Conservation (phyloP, 2,888 invertebrate species). For the Mythimna albipuncta region DNA sequence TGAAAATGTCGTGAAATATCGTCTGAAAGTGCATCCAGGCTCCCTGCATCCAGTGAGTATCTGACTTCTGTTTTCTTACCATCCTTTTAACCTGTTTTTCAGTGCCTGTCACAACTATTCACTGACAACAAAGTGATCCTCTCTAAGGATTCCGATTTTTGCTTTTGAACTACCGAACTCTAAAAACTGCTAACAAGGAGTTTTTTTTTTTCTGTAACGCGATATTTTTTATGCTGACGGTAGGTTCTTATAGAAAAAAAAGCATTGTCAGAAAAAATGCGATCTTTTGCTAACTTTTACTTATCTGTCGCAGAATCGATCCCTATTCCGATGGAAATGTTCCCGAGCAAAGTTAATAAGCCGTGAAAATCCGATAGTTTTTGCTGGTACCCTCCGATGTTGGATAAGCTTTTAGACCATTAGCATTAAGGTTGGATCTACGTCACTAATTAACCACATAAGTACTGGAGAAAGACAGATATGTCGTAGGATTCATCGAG, state of each 20-base stretch:
- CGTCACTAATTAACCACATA: constrained; percentile 12
- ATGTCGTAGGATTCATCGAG: neutral
- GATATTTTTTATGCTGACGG: too few species aligned
- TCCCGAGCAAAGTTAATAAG: constrained; percentile 9
- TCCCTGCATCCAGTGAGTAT: too few species aligned
- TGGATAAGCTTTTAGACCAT: constrained; percentile 20
- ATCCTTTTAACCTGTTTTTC: too few species aligned
- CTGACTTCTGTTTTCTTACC: too few species aligned
- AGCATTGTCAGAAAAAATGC: neutral
- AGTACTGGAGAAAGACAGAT: neutral
- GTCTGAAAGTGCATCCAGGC: too few species aligned
- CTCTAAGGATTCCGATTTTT: too few species aligned
- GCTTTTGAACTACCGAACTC: too few species aligned
- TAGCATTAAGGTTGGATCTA: neutral
- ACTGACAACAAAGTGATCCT: too few species aligned
- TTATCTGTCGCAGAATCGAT: constrained; percentile 8
- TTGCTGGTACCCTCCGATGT: constrained; percentile 2
- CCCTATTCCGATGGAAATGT: constrained; percentile 8
- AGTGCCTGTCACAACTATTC: too few species aligned
- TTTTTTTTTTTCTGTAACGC: too few species aligned
- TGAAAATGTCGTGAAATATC: too few species aligned
- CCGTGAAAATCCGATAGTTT: constrained; percentile 16
- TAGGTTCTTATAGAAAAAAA: neutral
- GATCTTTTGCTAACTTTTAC: constrained; percentile 4
- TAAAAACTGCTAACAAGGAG: too few species aligned